Conservation (phyloP, 2,888 invertebrate species). For the Poecilobothrus nobilitatus region DNA sequence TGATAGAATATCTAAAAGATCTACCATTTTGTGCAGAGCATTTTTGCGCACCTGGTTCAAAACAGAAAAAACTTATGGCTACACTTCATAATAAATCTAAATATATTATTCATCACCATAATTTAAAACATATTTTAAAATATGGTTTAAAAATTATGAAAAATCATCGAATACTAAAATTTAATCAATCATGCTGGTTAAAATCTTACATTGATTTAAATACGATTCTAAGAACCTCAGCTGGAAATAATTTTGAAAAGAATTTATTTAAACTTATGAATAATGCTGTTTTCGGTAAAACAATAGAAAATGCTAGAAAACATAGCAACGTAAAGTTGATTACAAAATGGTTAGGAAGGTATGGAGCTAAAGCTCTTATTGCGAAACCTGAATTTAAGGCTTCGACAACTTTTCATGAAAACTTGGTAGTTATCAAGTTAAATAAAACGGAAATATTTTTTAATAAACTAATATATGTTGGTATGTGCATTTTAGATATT, state of each 20-base stretch:
- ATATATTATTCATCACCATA: too few species aligned
- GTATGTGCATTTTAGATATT: neutral
- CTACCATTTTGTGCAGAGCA: neutral
- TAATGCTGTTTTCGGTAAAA: too few species aligned
- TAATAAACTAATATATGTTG: neutral
- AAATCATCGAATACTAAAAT: slow-evolving; percentile 31
- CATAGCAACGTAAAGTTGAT: too few species aligned
- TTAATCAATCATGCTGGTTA: slow-evolving; percentile 33
- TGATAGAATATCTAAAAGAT: neutral
- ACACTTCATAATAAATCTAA: too few species aligned
- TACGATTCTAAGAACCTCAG: slow-evolving; percentile 14
- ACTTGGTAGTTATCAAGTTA: neutral
- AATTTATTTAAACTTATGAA: too few species aligned
- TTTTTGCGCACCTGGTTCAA: neutral
- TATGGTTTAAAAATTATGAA: slow-evolving; percentile 22
- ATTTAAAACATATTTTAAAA: too few species aligned
- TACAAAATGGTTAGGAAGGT: too few species aligned
- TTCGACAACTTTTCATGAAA: too few species aligned
- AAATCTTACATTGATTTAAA: slow-evolving; percentile 23
- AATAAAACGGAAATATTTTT: neutral
- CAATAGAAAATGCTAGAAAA: too few species aligned
- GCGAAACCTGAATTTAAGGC: neutral
- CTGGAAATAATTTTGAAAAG: too few species aligned
- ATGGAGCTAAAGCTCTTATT: neutral
- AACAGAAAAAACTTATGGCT: too few species aligned